Conservation (phyloP, 2,797 vertebrate species). For the Helostoma temminkii region DNA sequence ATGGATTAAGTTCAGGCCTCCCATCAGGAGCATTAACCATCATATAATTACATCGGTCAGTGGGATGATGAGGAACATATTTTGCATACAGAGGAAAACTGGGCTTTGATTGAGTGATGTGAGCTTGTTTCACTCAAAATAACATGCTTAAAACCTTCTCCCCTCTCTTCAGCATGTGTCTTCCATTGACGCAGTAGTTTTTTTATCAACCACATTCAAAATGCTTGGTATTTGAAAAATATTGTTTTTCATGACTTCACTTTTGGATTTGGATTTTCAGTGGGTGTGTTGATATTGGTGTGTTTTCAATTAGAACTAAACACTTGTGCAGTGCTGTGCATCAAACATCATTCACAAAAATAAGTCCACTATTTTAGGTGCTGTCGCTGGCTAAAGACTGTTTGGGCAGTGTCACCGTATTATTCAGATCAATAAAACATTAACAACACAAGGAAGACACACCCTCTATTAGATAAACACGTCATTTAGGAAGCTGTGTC, state of each 20-base stretch:
- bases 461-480: conserved; percentile 31
- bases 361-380: conserved; percentile 21
- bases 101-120: conserved; percentile 46
- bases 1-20: conserved; percentile 37
- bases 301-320: conserved; percentile 66
- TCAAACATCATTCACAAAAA: conserved; percentile 35
- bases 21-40: conserved; percentile 44
- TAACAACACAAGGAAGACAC: conserved; percentile 26
- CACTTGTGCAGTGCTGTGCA: conserved; percentile 36
- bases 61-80: conserved; percentile 57
- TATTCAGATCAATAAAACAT: conserved; percentile 48
- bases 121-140: conserved; percentile 55
- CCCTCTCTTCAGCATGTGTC: conserved; percentile 56
- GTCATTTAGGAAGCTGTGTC: conserved; percentile 43
- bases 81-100: conserved; percentile 45
- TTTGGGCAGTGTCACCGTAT: conserved; percentile 14
- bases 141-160: conserved; percentile 37
- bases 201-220: conserved; percentile 54
- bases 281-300: conserved; percentile 26
- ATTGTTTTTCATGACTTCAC: conserved; percentile 59
- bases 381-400: conserved; percentile 24
- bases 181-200: conserved; percentile 49
- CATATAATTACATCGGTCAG: conserved; percentile 47
- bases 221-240: conserved; percentile 46
- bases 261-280: conserved; percentile 51